A percentile compares a stretch with the other conserved stretches of the same genome.
phyloP scores from a whole-genome alignment of 2,113 vertebrate species.

The Baryphthengus martii region DNA sequence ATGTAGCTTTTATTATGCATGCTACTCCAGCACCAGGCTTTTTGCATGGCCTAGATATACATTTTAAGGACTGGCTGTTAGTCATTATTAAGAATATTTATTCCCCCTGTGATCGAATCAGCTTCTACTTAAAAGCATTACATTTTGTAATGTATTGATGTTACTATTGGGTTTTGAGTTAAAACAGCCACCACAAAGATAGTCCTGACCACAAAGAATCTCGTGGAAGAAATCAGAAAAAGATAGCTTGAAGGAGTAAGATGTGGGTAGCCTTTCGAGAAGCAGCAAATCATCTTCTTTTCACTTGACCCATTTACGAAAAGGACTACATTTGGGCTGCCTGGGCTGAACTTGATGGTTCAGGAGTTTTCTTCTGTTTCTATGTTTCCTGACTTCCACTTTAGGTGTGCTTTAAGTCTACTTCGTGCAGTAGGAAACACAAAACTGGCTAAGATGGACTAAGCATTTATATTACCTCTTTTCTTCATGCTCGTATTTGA shows the following conservation, averaged over 20 bases:
- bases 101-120: not conserved
- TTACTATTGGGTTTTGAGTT: not conserved
- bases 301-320: not conserved
- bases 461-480: not conserved
- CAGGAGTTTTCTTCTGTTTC: not conserved
- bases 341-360: not conserved
- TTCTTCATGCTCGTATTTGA: not conserved
- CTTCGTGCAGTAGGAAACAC: not conserved
- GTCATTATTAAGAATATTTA: not conserved
- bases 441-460: not conserved
- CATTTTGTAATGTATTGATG: not conserved
- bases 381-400: not conserved
- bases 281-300: not conserved
- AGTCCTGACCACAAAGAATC: not conserved
- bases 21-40: not conserved
- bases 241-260: not conserved
- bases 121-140: not conserved
- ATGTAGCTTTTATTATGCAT: not conserved
- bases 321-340: not conserved
- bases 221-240: not conserved
- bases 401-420: not conserved
- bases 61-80: not conserved
- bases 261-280: not conserved
- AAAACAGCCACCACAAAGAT: not conserved
- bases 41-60: not conserved